These are phyloP conservation scores for Trachythela sp. DNA, from an alignment of 64 coral and sea anemone genomes.

Conservation along the genomic window DNA sequence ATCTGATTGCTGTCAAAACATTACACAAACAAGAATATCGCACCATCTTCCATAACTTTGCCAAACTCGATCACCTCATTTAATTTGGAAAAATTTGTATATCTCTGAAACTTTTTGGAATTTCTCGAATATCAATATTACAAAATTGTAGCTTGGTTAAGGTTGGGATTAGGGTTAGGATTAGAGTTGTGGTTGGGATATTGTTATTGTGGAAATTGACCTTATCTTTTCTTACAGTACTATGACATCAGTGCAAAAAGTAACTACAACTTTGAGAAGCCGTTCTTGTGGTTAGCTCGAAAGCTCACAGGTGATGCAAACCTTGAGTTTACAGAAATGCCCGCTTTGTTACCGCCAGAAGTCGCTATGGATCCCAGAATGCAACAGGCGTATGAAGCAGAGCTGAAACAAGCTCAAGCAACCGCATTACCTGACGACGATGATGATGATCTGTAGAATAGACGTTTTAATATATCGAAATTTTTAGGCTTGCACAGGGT, in stretches of 20 bases:
- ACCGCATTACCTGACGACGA: conserved; percentile 85
- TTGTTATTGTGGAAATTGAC: no score
- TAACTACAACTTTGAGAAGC: conserved; percentile 99
- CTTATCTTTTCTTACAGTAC: conserved; percentile 53
- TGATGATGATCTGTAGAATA: conserved; percentile 44
- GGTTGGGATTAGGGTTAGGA: no score
- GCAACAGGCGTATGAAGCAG: conserved; percentile 63
- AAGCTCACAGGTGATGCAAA: conserved; percentile 86
- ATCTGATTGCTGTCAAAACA: no score
- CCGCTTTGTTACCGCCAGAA: conserved; percentile 76
- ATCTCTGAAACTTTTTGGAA: no score
- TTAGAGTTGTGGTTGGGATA: no score
- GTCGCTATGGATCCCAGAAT: conserved; percentile 49
- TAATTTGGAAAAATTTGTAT: no score
- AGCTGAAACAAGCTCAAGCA: conserved; percentile 64
- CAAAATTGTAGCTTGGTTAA: no score
- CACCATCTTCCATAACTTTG: no score
- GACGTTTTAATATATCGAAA: not conserved
- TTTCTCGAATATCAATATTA: no score
- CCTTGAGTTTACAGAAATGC: conserved; percentile 89
- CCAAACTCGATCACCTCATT: no score
- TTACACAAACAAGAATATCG: no score
- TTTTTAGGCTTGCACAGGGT: no score
- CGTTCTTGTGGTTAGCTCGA: conserved; percentile 83
- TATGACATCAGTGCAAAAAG: conserved; percentile 99